A percentile compares a stretch with the other conserved stretches of the same genome.
phyloP scores from a whole-genome alignment of 2,888 invertebrate genomes.

The Limenitis camilla region DNA sequence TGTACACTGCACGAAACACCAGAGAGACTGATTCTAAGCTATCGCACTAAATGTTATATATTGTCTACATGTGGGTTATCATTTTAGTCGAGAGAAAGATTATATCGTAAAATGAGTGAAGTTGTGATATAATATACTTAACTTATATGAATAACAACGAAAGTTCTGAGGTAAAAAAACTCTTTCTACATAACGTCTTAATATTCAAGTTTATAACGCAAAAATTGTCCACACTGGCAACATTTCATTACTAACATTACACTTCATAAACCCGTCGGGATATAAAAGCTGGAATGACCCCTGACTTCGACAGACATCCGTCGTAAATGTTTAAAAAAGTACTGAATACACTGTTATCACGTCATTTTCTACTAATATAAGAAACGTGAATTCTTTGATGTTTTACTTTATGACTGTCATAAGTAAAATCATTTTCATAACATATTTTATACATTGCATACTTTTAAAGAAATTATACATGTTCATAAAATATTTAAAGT shows the following conservation, averaged over 20 bases:
- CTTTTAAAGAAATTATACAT: too few relatives aligned
- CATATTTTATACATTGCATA: too few relatives aligned
- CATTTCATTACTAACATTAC: slow-evolving; percentile 29
- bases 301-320: slow-evolving; percentile 28
- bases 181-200: background rate
- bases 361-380: slow-evolving; percentile 16
- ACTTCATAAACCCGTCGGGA: slow-evolving; percentile 26
- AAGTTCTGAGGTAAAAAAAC: too few relatives aligned
- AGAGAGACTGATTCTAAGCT: too few relatives aligned
- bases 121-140: too few relatives aligned
- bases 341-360: slow-evolving; percentile 22
- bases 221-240: slow-evolving; percentile 12
- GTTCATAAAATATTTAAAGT: too few relatives aligned
- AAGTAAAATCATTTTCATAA: slow-evolving; percentile 1
- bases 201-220: background rate
- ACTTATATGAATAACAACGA: too few relatives aligned
- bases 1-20: too few relatives aligned
- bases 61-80: too few relatives aligned
- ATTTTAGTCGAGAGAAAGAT: too few relatives aligned
- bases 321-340: slow-evolving; percentile 30
- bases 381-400: slow-evolving; percentile 18
- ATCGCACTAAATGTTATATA: too few relatives aligned
- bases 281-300: slow-evolving; percentile 27
- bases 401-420: slow-evolving; percentile 7
- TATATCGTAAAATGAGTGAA: too few relatives aligned